Conservation (phyloP, 2,888 invertebrate genomes). For the Polyploca ridens region DNA sequence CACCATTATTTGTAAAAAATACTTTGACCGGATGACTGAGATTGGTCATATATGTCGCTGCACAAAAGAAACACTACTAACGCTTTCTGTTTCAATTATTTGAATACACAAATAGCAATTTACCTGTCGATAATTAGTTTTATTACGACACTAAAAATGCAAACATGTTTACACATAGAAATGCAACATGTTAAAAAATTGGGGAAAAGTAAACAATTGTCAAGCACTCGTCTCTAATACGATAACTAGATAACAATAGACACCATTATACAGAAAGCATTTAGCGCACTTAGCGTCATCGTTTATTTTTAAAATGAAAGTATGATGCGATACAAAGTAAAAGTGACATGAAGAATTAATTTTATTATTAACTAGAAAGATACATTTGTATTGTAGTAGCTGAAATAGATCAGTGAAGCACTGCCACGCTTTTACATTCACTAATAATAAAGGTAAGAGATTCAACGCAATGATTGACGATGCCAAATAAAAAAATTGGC, state of each 20-base stretch:
- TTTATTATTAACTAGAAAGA: neutral
- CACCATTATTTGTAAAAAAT: no score
- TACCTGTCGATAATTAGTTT: neutral
- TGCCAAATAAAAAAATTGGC: no score
- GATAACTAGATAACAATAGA: constrained; percentile 11
- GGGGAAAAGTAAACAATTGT: constrained; percentile 8
- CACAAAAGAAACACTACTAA: no score
- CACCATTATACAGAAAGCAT: constrained; percentile 31
- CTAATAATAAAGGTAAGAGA: no score
- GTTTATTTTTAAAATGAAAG: constrained; percentile 22
- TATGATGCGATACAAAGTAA: constrained; percentile 13
- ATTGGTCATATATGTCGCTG: no score
- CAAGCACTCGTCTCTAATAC: constrained; percentile 8
- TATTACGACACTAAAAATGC: neutral
- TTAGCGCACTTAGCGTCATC: constrained; percentile 44
- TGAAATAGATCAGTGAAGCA: no score
- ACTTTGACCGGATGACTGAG: no score
- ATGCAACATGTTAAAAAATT: neutral
- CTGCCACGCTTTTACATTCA: no score
- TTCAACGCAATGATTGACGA: no score
- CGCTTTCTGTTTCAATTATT: neutral
- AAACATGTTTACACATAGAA: neutral
- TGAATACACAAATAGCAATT: neutral
- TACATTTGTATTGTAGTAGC: no score
- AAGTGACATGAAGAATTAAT: constrained; percentile 4